Evolutionary conservation across 2,113 vertebrate species (phyloP).

Genomic region (Gymnarchus niloticus): DNA sequence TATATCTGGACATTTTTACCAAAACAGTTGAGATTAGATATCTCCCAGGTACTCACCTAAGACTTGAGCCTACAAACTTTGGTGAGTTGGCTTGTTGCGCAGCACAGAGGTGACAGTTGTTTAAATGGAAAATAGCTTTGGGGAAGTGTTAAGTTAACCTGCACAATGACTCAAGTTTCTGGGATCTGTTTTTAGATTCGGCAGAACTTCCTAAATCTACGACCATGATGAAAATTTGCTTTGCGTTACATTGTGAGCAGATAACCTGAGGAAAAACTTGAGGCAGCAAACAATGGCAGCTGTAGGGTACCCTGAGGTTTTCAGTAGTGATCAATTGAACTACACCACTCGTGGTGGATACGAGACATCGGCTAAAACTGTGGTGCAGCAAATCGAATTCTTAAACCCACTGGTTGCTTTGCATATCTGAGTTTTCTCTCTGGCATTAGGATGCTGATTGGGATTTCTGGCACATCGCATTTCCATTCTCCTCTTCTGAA

Average conservation of each 20-base stretch:
- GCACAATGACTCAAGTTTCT: not conserved
- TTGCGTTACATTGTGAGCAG: not conserved
- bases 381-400: no score
- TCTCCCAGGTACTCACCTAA: not conserved
- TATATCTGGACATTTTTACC: not conserved
- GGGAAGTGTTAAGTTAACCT: conserved; percentile 3
- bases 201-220: not conserved
- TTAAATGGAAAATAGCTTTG: not conserved
- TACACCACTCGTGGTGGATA: no score
- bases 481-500: no score
- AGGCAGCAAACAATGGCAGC: not conserved
- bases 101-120: not conserved
- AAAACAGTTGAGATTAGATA: not conserved
- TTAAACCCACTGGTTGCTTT: no score
- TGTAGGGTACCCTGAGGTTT: not conserved
- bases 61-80: not conserved
- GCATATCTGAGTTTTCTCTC: no score
- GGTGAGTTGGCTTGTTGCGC: not conserved
- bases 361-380: no score
- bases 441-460: no score
- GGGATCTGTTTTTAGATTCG: not conserved
- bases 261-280: not conserved
- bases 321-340: not conserved
- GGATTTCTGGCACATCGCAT: no score
- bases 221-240: not conserved